Base-by-base conservation (phyloP, 2,888 invertebrate species). In the Tuta absoluta region DNA sequence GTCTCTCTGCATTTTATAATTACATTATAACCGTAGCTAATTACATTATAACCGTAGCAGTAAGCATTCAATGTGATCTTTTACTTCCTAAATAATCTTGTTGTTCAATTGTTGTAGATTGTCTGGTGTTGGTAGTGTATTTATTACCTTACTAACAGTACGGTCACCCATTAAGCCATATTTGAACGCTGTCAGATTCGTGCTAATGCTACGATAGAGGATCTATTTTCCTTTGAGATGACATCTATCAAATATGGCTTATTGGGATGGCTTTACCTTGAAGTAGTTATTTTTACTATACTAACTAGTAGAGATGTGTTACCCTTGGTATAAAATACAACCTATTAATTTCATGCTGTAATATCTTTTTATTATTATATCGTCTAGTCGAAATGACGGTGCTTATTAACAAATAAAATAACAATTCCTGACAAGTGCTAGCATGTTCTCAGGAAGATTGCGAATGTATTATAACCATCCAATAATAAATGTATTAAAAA, bases 351-450 rank as follows among this genome's bases (percentile, higher is more conserved):
- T 17, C 10, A 28, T 28, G 5, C 19, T 11, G 37, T 58, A 38
- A 17, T 19, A 38, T 58, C 19, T 38, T 19, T 57, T 5, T 45
- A 33, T 14, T 17, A 33, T 57, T 8, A 28, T 21, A 37, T 33
- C 48, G 38, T 37, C 51, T 62, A 62, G 62, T 62, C 51, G 21
- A 49, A 37, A 37, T 51, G 24, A 67, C 33, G 68, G 70, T 70
- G 70, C 68, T 68, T 66, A 38, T 41, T 56, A 17, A 56, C 56
- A 28, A 33, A 14, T 33, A 24, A n/a, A 33, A 56, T 19, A 24
- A 53, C 14, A 21, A 49, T 49, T 49, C 11, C 49, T 11, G 11
- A 45, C n/a, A 5, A 45, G 17, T 45, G 45, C 45, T 45, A 45
- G 45, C 45, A 45, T 45, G 45, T 17, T 17, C n/a, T 45, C n/a